Conservation (phyloP, 2,797 vertebrate genomes). For the Pogoniulus pusillus region DNA sequence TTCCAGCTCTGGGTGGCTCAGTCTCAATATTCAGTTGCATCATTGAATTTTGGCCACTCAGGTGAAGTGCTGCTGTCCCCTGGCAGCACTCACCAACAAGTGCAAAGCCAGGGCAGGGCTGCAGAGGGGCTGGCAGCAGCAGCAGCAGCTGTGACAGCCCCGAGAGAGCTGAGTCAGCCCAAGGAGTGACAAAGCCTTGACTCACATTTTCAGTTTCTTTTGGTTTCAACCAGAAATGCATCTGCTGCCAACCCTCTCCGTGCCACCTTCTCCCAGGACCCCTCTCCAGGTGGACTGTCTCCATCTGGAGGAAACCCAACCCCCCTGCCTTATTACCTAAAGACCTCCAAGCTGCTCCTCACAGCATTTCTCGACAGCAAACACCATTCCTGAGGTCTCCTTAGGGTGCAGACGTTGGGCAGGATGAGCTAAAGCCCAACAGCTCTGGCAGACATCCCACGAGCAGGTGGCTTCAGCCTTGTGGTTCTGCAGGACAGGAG, state of each 20-base stretch:
- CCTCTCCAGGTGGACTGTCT: background rate
- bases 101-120: background rate
- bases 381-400: background rate
- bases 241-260: background rate
- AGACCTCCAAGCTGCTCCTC: background rate
- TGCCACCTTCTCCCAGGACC: background rate
- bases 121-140: background rate
- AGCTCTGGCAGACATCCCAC: background rate
- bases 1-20: background rate
- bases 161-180: background rate
- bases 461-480: background rate
- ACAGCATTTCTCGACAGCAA: background rate
- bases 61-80: background rate
- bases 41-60: background rate
- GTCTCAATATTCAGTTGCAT: no score
- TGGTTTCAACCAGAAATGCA: background rate
- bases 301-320: background rate
- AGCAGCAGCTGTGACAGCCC: background rate
- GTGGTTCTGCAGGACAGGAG: background rate
- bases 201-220: background rate
- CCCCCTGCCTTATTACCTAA: background rate
- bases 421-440: background rate
- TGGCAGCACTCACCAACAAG: background rate
- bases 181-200: fast-evolving
- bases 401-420: fast-evolving